Evolutionary conservation across 2,888 invertebrate species (phyloP).

Genomic region (Ormyrus pomaceus): DNA sequence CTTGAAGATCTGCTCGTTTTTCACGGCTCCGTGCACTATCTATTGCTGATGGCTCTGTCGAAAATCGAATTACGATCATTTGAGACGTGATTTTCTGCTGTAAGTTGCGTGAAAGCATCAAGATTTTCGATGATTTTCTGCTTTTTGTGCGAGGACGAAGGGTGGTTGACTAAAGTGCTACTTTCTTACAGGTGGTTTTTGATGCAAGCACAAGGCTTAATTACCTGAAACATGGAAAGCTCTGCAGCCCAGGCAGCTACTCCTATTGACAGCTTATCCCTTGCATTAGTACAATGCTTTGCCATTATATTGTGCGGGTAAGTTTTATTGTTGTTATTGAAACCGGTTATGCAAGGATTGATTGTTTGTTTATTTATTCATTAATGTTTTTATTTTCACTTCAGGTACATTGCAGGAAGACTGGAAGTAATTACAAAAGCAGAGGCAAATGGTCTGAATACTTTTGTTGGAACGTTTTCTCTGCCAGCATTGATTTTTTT

Average conservation of each 20-base stretch:
- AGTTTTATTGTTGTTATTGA: slow-evolving; percentile 69
- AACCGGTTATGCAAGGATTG: background rate
- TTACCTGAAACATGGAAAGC: slow-evolving; percentile 40
- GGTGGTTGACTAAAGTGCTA: too few species aligned
- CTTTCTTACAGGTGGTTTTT: slow-evolving; percentile 12
- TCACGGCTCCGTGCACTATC: too few species aligned
- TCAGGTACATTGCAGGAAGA: slow-evolving; percentile 90
- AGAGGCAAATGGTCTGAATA: slow-evolving; percentile 92
- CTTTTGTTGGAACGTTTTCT: slow-evolving; percentile 95
- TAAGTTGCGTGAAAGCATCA: too few species aligned
- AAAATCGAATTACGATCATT: too few species aligned
- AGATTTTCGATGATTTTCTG: too few species aligned
- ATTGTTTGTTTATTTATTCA: background rate
- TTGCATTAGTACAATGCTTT: slow-evolving; percentile 94
- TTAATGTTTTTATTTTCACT: slow-evolving; percentile 11
- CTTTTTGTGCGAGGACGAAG: too few species aligned
- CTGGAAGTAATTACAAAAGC: slow-evolving; percentile 87
- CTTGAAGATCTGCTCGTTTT: too few species aligned
- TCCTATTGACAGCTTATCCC: slow-evolving; percentile 88
- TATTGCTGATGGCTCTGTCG: too few species aligned
- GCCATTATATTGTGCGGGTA: slow-evolving; percentile 93
- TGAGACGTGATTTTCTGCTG: too few species aligned
- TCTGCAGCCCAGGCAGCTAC: slow-evolving; percentile 61
- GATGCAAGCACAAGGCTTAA: background rate
- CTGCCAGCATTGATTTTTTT: slow-evolving; percentile 94